phyloP scores from a whole-genome alignment of 2,797 vertebrate species.

The Karalla daura region DNA sequence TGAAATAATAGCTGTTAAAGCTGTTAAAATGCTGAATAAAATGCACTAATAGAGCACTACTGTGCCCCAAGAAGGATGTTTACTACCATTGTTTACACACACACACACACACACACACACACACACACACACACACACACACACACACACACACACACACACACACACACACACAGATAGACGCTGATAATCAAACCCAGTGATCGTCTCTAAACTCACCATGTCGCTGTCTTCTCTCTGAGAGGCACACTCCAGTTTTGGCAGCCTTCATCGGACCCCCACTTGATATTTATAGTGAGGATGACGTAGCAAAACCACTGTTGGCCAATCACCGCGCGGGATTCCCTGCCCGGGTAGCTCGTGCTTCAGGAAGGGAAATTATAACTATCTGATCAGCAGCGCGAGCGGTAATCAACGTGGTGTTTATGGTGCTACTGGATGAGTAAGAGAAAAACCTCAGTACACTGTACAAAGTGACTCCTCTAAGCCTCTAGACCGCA shows the following conservation, averaged over 20 bases:
- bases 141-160: too few relatives aligned
- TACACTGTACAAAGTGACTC: slow-evolving; percentile 29
- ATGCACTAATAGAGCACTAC: too few relatives aligned
- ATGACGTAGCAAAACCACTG: slow-evolving; percentile 36
- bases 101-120: too few relatives aligned
- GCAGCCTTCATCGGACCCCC: fast-evolving
- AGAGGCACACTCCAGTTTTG: too few relatives aligned
- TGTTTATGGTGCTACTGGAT: slow-evolving; percentile 43
- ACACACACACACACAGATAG: not conserved
- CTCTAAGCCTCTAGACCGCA: too few relatives aligned
- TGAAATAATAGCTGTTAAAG: too few relatives aligned
- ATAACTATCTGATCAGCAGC: slow-evolving; percentile 26
- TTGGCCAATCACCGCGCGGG: slow-evolving; percentile 58
- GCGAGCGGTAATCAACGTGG: slow-evolving; percentile 54
- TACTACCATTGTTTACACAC: too few relatives aligned
- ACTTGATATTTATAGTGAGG: slow-evolving; percentile 6
- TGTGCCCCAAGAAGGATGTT: too few relatives aligned
- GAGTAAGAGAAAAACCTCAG: slow-evolving; percentile 40
- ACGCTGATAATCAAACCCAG: not conserved
- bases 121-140: too few relatives aligned
- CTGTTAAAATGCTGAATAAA: too few relatives aligned
- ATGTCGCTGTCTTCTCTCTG: slow-evolving; percentile 2
- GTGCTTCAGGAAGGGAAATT: slow-evolving; percentile 65
- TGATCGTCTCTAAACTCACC: slow-evolving; percentile 38
- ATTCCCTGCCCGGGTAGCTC: slow-evolving; percentile 39